Conservation (phyloP, 2,888 invertebrate species). For the Ceramica pisi region DNA sequence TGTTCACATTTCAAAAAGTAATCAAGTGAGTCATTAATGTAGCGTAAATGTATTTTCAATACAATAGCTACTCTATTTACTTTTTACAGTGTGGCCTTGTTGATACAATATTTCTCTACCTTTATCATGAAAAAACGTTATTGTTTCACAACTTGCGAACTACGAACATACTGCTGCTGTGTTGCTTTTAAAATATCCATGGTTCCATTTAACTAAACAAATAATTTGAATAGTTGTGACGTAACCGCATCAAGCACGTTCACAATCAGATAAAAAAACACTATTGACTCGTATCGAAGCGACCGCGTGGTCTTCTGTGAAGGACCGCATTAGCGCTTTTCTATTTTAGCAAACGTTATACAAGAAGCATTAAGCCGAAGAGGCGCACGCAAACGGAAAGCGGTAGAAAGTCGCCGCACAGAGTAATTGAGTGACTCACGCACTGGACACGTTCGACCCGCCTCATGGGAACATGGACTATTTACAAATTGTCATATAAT, state of each 20-base stretch:
- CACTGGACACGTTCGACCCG: constrained; percentile 72
- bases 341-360: constrained; percentile 86
- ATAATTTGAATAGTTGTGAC: constrained; percentile 26
- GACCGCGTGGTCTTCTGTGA: constrained; percentile 60
- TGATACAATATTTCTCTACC: constrained; percentile 47
- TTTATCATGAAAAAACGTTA: constrained; percentile 53
- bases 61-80: constrained; percentile 50
- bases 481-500: constrained; percentile 82
- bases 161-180: constrained; percentile 8
- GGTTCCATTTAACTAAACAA: constrained; percentile 8
- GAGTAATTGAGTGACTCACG: constrained; percentile 82
- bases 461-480: constrained; percentile 72
- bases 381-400: constrained; percentile 77
- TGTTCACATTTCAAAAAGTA: constrained; percentile 48
- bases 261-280: constrained; percentile 28
- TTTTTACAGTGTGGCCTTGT: constrained; percentile 58
- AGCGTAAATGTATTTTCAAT: constrained; percentile 46
- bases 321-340: constrained; percentile 79
- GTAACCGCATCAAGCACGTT: constrained; percentile 17
- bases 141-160: constrained; percentile 43
- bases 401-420: constrained; percentile 82
- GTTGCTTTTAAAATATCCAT: constrained; percentile 13
- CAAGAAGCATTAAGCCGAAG: constrained; percentile 78
- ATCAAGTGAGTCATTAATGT: constrained; percentile 62
- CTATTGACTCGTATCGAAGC: constrained; percentile 20